Conservation (phyloP, 2,797 vertebrate genomes). For the Amblyraja radiata region DNA sequence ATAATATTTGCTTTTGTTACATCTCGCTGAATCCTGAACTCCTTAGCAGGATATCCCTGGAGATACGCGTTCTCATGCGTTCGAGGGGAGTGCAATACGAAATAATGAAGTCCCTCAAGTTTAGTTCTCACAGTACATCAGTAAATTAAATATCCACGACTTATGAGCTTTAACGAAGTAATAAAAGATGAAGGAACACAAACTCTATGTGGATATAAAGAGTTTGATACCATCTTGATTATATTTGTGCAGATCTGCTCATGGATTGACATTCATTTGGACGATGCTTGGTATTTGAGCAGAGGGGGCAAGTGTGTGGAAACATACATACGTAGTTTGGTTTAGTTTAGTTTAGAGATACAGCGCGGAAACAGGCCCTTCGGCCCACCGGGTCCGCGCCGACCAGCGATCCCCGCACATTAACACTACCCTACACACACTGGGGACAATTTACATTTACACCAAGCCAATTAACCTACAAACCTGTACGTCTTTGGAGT, state of each 20-base stretch:
- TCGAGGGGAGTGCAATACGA: background rate
- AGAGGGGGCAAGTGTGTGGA: background rate
- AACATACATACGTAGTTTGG: background rate
- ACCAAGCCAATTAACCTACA: too few relatives aligned
- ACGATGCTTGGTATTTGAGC: background rate
- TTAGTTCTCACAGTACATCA: background rate
- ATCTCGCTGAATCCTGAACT: background rate
- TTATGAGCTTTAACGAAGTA: background rate
- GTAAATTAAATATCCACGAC: background rate
- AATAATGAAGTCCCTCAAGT: background rate
- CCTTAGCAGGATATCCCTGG: background rate
- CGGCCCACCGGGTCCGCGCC: too few relatives aligned
- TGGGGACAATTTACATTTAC: too few relatives aligned
- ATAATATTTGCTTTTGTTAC: background rate
- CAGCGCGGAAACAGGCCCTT: background rate
- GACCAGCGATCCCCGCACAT: too few relatives aligned
- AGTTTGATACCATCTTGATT: background rate
- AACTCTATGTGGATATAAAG: background rate
- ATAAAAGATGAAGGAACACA: constrained; percentile 9
- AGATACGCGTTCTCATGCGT: background rate
- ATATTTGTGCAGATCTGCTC: constrained; percentile 20
- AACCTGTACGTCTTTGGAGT: too few relatives aligned
- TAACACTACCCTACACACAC: too few relatives aligned
- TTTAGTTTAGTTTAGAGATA: background rate
- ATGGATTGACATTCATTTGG: background rate